Evolutionary conservation across 2,113 vertebrate species (phyloP).

Genomic region (Catharus bicknelli): DNA sequence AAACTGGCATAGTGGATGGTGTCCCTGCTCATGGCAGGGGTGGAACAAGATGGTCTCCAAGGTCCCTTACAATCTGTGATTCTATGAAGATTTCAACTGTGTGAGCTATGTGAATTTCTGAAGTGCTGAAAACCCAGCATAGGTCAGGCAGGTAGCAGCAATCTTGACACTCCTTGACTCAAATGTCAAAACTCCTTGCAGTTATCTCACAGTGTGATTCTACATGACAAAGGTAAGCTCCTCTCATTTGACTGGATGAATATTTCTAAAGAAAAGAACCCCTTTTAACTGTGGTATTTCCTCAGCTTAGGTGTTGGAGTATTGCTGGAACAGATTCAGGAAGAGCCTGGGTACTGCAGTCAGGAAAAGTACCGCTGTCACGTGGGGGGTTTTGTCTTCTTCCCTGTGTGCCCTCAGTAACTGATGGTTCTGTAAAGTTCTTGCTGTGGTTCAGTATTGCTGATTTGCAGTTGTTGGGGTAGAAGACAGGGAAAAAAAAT

Average conservation of each 20-base stretch:
- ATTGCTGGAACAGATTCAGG: not conserved
- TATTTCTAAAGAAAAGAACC: not conserved
- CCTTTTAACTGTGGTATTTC: not conserved
- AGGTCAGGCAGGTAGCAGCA: not conserved
- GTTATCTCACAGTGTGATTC: not conserved
- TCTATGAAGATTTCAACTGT: not conserved
- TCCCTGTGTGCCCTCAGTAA: not conserved
- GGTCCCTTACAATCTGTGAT: not conserved
- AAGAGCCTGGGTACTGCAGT: not conserved
- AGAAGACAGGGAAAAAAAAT: not conserved
- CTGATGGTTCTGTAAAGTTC: not conserved
- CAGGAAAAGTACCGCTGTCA: rapidly evolving
- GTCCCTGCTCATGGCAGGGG: not conserved
- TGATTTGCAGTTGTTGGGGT: not conserved
- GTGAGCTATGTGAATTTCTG: not conserved
- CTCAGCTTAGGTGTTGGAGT: not conserved
- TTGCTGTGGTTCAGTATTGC: not conserved
- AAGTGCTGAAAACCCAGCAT: not conserved
- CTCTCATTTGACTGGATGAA: not conserved
- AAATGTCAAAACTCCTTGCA: not conserved
- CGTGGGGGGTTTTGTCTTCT: rapidly evolving
- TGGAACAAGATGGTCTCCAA: not conserved
- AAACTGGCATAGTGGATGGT: not conserved
- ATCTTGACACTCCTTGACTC: not conserved
- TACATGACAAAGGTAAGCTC: not conserved